Percentiles rank a stretch among this genome's conserved stretches.
These are phyloP conservation scores for Boloria selene DNA, from an alignment of 2,888 invertebrate genomes.

Conservation along the genomic window DNA sequence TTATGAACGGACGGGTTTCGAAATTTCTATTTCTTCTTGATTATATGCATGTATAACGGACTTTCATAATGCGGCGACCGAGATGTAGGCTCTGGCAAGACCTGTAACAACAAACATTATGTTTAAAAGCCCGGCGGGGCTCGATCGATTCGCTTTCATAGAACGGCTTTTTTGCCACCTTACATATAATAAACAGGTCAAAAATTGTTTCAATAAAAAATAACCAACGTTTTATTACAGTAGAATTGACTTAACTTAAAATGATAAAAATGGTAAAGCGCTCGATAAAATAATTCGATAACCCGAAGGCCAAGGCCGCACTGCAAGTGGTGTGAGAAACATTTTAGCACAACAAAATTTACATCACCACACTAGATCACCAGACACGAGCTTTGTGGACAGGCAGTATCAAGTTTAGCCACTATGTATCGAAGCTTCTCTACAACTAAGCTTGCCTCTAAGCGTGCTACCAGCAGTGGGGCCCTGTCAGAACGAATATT, in stretches of 20 bases:
- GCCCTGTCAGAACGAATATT: too few relatives aligned
- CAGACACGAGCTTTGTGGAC: too few relatives aligned
- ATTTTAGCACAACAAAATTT: too few relatives aligned
- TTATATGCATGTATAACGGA: conserved; percentile 70
- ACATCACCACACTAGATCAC: too few relatives aligned
- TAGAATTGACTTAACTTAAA: background rate
- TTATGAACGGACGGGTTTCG: conserved; percentile 57
- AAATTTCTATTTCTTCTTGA: conserved; percentile 62
- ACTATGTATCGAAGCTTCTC: too few relatives aligned
- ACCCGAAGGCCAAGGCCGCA: conserved; percentile 37
- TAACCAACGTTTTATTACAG: background rate
- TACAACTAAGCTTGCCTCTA: too few relatives aligned
- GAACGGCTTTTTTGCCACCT: background rate
- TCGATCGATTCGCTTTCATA: conserved; percentile 36
- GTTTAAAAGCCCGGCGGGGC: conserved; percentile 52
- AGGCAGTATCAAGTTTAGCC: too few relatives aligned
- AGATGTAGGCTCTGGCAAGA: conserved; percentile 56
- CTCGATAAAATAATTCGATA: conserved; percentile 43
- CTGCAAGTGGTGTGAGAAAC: too few relatives aligned
- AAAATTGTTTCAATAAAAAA: conserved; percentile 3
- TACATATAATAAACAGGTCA: conserved; percentile 11
- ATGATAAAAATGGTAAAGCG: conserved; percentile 30
- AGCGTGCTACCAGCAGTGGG: too few relatives aligned
- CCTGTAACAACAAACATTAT: conserved; percentile 71
- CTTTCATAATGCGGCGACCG: conserved; percentile 75